A percentile compares a stretch with the other conserved stretches of the same genome.
Conservation (phyloP, 1,140 invertebrate genomes). For the Papilio polyxenes region DNA sequence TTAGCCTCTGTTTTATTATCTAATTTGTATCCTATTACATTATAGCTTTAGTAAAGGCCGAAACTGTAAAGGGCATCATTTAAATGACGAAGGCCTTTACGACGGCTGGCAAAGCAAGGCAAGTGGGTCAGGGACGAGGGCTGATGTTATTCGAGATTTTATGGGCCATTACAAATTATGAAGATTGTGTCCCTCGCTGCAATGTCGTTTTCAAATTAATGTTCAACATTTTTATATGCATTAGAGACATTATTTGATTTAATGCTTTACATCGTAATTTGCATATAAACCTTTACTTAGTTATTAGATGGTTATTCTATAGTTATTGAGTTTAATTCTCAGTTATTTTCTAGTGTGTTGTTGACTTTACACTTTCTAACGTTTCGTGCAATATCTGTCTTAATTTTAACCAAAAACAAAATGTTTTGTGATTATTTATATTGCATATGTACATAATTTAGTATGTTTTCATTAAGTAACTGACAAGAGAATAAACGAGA, state of each 20-base stretch:
- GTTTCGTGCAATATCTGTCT: no score
- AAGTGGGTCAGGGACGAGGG: slow-evolving; percentile 25
- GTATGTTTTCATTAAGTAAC: no score
- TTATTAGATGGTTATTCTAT: neutral
- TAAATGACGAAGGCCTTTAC: slow-evolving; percentile 27
- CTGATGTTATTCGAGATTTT: slow-evolving; percentile 30
- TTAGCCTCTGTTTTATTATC: neutral
- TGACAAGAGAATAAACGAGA: no score
- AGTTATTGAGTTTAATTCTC: no score
- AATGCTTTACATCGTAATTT: neutral
- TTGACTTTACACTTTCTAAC: no score
- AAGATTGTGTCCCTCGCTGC: slow-evolving; percentile 18
- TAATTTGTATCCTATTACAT: neutral
- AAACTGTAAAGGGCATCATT: neutral
- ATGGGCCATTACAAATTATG: slow-evolving; percentile 33
- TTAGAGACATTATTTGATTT: neutral
- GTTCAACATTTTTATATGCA: slow-evolving; percentile 13
- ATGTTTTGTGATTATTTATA: no score
- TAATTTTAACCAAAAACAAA: no score
- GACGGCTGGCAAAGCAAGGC: neutral
- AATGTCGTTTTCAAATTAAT: slow-evolving; percentile 23
- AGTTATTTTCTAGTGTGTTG: no score
- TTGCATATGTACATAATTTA: no score
- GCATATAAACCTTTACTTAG: neutral
- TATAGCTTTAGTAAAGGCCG: slow-evolving; percentile 5